A percentile compares a stretch with the other conserved stretches of the same genome.
Evolutionary conservation across 2,113 vertebrate species (phyloP).

Genomic region (Cinclus cinclus): DNA sequence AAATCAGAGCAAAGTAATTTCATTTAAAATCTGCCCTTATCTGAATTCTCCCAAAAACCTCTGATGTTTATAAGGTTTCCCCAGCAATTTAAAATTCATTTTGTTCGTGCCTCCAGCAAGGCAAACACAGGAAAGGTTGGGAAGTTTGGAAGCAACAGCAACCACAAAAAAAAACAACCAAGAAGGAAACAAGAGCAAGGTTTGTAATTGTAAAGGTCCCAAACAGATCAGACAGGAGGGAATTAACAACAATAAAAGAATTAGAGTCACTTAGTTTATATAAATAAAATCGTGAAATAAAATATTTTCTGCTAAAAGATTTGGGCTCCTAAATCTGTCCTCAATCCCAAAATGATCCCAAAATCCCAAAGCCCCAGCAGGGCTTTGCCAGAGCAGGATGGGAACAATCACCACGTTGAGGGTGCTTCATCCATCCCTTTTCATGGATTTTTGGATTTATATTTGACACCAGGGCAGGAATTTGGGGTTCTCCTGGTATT

Average conservation of each 20-base stretch:
- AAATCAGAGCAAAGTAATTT: neutral
- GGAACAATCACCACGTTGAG: too few species aligned
- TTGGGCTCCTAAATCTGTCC: neutral
- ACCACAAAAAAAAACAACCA: accelerated
- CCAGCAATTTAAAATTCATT: neutral
- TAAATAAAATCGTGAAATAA: neutral
- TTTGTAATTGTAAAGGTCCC: neutral
- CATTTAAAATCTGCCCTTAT: accelerated
- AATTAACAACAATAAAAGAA: too few species aligned
- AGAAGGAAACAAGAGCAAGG: neutral
- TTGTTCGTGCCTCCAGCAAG: too few species aligned
- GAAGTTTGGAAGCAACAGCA: neutral
- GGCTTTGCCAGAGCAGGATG: too few species aligned
- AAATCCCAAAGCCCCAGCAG: too few species aligned
- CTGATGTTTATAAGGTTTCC: too few species aligned
- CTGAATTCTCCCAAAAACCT: neutral
- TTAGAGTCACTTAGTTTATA: accelerated
- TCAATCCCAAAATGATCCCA: too few species aligned
- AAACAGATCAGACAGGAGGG: too few species aligned
- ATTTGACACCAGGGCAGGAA: too few species aligned
- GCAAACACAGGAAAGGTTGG: neutral
- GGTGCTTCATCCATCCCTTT: too few species aligned
- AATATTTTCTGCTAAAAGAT: neutral
- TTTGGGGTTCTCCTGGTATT: too few species aligned
- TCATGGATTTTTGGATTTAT: too few species aligned